Conservation (phyloP, 1,140 invertebrate genomes). For the Bradynema listronoti region DNA sequence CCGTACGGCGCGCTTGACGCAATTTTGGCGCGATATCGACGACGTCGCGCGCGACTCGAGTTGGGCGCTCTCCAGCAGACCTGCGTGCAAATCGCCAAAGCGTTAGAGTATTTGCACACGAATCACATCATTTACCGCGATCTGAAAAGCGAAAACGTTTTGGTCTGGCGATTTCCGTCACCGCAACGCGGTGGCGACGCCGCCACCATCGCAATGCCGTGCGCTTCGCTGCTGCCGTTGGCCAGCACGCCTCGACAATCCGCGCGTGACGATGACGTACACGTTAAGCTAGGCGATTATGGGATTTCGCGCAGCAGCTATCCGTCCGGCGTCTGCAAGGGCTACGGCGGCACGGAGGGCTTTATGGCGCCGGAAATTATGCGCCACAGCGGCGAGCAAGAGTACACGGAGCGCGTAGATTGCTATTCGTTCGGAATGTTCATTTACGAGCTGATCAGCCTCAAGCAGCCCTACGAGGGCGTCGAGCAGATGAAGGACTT, state of each 20-base stretch:
- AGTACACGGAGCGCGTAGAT: conserved; percentile 96
- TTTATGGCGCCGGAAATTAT: conserved; percentile 99
- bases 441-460: conserved; percentile 84
- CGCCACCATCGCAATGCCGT: neutral
- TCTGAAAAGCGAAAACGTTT: conserved; percentile 93
- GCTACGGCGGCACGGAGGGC: conserved; percentile 75
- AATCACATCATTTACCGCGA: conserved; percentile 88
- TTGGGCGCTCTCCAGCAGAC: conserved; percentile 75
- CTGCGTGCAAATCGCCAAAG: conserved; percentile 79
- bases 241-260: neutral
- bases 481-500: conserved; percentile 91
- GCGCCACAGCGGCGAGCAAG: conserved; percentile 92
- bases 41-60: conserved; percentile 73
- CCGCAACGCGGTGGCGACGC: conserved; percentile 30
- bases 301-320: conserved; percentile 49
- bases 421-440: conserved; percentile 99
- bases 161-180: conserved; percentile 67
- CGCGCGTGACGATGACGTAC: conserved; percentile 61
- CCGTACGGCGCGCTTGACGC: conserved; percentile 80
- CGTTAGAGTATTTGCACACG: conserved; percentile 88
- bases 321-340: conserved; percentile 68
- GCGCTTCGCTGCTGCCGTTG: neutral
- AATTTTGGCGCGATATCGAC: conserved; percentile 72
- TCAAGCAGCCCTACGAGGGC: conserved; percentile 86
- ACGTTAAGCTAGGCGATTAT: conserved; percentile 69